Evolutionary conservation across 2,113 vertebrate genomes (phyloP).

Genomic region (Rhinopomastus cyanomelas): DNA sequence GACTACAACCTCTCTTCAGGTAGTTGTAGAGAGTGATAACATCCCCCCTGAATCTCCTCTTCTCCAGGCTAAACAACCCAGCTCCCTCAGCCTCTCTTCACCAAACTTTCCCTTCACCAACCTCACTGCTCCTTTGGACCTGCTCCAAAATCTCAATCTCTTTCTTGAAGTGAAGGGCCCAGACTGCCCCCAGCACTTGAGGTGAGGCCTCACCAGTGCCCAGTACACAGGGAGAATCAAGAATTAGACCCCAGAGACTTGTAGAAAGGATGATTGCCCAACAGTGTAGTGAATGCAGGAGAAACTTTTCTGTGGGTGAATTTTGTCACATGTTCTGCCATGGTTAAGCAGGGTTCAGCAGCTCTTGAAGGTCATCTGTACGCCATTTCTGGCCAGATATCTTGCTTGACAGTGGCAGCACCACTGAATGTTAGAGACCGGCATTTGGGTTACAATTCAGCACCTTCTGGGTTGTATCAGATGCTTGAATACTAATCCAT

Average conservation of each 20-base stretch:
- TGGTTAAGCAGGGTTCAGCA: neutral
- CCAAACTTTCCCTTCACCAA: no score
- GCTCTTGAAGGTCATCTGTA: neutral
- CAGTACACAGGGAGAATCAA: neutral
- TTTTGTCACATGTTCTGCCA: neutral
- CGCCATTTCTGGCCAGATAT: neutral
- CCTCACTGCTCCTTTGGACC: no score
- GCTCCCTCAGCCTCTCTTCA: no score
- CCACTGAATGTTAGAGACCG: neutral
- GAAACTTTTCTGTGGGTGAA: neutral
- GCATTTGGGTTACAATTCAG: neutral
- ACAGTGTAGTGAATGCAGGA: neutral
- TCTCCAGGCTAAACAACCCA: no score
- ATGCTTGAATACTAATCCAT: neutral
- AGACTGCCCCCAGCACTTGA: no score
- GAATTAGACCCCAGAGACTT: neutral
- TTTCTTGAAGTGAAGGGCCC: no score
- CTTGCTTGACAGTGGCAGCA: neutral
- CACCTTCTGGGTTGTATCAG: neutral
- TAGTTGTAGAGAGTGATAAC: no score
- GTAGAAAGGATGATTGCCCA: rapidly evolving
- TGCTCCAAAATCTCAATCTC: no score
- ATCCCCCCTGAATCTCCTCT: no score
- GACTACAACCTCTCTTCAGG: no score
- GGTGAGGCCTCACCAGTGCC: no score